A percentile compares a stretch with the other conserved stretches of the same genome.
These are phyloP conservation scores for Lytechinus pictus DNA, from an alignment of 35 echinoderm and acorn worm genomes.

Conservation along the genomic window DNA sequence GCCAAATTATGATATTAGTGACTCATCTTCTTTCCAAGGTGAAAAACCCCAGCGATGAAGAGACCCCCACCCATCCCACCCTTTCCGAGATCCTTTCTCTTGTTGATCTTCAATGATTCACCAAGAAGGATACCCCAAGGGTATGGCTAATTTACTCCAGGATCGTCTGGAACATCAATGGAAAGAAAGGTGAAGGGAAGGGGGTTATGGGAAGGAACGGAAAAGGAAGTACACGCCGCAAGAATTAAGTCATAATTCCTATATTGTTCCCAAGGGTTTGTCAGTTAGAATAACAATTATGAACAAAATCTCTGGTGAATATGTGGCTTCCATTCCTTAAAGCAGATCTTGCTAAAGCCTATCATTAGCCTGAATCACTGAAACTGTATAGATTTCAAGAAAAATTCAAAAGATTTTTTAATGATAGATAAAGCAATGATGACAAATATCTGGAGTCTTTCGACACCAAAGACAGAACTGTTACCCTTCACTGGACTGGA, in stretches of 20 bases:
- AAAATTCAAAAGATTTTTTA: background rate
- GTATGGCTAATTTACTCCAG: background rate
- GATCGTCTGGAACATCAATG: background rate
- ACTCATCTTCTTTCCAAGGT: background rate
- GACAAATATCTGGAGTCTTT: too few relatives aligned
- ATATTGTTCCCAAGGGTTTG: background rate
- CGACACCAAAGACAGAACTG: background rate
- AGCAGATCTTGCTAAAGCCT: background rate
- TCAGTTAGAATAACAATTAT: background rate
- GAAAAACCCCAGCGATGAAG: background rate
- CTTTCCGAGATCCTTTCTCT: background rate
- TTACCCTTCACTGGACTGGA: background rate
- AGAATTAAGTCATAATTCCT: background rate
- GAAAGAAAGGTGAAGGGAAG: background rate
- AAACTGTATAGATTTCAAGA: background rate
- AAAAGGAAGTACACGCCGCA: background rate
- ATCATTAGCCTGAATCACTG: background rate
- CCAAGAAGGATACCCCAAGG: background rate
- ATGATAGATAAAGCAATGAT: background rate
- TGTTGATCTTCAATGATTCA: constrained; percentile 5
- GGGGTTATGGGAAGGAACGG: background rate
- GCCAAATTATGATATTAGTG: constrained; percentile 13
- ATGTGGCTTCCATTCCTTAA: background rate
- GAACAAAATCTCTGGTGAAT: background rate
- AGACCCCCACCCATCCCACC: background rate